Evolutionary conservation across 2,888 invertebrate genomes (phyloP), one percentile per base, ranked within the genome.

Genomic region (Acronicta aceris): DNA sequence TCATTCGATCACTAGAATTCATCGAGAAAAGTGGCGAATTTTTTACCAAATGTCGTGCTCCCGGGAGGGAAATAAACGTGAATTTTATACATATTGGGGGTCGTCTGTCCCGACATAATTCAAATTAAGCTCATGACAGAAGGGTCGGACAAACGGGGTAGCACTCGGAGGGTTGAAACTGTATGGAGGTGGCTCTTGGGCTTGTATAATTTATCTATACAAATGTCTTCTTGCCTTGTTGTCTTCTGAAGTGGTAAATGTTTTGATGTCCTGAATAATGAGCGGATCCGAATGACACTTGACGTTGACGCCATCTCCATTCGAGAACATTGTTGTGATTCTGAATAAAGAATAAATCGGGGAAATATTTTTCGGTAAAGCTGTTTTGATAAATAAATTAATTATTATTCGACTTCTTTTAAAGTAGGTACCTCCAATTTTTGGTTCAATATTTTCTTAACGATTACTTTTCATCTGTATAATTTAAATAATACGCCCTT

Each of bases 51-150:
- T 73, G 68, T 65, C 50, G 57, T 53, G 25, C 16, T 53, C 85
- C 78, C 83, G 48, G 45, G 79, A 85, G 84, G 76, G 81, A 69
- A 66, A 81, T 86, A 82, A 86, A 86, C 83, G 83, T 81, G 87
- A 87, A 87, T 87, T 89, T 87, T 89, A 88, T 89, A 86, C 83
- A 81, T 87, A 86, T 84, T 78, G 86, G 79, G 79, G 77, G 84
- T 81, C 81, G 88, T 85, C 88, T 85, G 87, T 78, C 83, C 86
- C 81, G 80, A 79, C 88, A 90, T 93, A 90, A 93, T 92, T 93
- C 92, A 92, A 92, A 93, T 93, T 92, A 93, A 90, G 89, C 89
- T 83, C 88, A 84, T 88, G 90, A 89, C 90, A 89, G 88, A 83
- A 79, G 89, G 91, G 89, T 83, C 75, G 78, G 80, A 74, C 81